Base-by-base conservation (phyloP, 2,888 invertebrate species). In the Sicus ferrugineus region DNA sequence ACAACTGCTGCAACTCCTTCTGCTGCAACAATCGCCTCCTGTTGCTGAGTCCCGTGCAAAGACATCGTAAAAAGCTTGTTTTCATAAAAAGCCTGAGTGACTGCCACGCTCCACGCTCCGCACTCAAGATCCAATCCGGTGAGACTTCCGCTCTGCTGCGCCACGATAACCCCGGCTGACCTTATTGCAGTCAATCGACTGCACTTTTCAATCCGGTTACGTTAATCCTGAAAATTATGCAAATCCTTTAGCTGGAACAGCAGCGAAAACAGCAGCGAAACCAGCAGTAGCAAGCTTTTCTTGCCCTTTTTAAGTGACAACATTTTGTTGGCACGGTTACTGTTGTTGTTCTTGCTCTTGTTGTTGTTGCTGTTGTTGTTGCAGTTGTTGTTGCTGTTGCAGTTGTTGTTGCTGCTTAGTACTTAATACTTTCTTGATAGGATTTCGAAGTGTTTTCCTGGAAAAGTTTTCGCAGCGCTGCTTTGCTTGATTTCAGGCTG, bases 221-320 rank as follows among this genome's bases (percentile, higher is more conserved):
- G 16, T n/a, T 59, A 67, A 67, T 67, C 67, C 67, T 46, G 58
- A n/a, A 67, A 58, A 67, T 67, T 67, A 67, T 67, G 67, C 59
- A 67, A 67, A 67, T 67, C 67, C 67, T 42, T 23, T 23, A 58
- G 31, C 31, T 59, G 59, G 28, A 26, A 14, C 14, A 61, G 42
- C 14, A 42, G 28, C 2, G 23, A 14, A 42, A 16, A n/a, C 23
- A 30, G 1, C 7, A 61, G 26, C 38, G 21, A 42, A 38, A 54
- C 6, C 23, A 54, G 21, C 19, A 42, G 42, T 42, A 9, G n/a
- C 4, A 3, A 42, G 42, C 1, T 54, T 54, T 54, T 54, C 54
- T 54, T 52, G 14, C 9, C 11, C 52, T 19, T 52, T 52, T 14
- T 46, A 46, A 46, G 46, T 46, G 46, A 46, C 46, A 46, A 46